A percentile compares a stretch with the other conserved stretches of the same genome.
These are phyloP conservation scores for Anorthoa munda DNA, from an alignment of 2,888 invertebrate genomes.

Conservation along the genomic window DNA sequence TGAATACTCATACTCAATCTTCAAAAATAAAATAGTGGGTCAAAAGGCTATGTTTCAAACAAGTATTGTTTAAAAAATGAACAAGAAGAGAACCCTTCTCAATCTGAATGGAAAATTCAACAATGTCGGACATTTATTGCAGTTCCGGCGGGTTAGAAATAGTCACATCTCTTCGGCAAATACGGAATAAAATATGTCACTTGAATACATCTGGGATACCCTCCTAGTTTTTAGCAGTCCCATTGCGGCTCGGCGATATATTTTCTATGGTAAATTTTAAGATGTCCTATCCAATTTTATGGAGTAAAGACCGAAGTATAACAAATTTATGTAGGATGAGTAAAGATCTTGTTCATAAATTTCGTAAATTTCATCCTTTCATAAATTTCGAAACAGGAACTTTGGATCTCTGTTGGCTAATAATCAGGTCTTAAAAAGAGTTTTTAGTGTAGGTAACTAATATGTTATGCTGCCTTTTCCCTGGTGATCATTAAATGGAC, in stretches of 20 bases:
- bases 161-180: constrained; percentile 35
- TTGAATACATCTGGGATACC: constrained; percentile 15
- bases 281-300: constrained; percentile 8
- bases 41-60: constrained; percentile 12
- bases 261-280: neutral
- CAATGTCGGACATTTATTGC: constrained; percentile 42
- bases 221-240: constrained; percentile 3
- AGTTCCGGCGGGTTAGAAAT: constrained; percentile 15
- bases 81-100: constrained; percentile 25
- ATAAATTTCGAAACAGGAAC: too few species aligned
- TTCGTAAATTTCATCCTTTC: too few species aligned
- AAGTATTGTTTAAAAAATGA: constrained; percentile 24
- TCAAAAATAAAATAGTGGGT: neutral
- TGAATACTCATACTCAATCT: too few species aligned
- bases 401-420: neutral
- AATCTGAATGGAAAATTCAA: constrained; percentile 40
- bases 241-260: constrained; percentile 1
- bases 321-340: too few species aligned
- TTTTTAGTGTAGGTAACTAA: neutral
- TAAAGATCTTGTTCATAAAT: too few species aligned
- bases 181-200: constrained; percentile 40
- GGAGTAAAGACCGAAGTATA: too few species aligned
- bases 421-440: neutral
- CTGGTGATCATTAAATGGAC: too few species aligned
- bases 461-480: neutral